Evolutionary conservation across 2,113 vertebrate species (phyloP), one percentile per base, ranked within the genome.

Genomic region (Gobius niger): DNA sequence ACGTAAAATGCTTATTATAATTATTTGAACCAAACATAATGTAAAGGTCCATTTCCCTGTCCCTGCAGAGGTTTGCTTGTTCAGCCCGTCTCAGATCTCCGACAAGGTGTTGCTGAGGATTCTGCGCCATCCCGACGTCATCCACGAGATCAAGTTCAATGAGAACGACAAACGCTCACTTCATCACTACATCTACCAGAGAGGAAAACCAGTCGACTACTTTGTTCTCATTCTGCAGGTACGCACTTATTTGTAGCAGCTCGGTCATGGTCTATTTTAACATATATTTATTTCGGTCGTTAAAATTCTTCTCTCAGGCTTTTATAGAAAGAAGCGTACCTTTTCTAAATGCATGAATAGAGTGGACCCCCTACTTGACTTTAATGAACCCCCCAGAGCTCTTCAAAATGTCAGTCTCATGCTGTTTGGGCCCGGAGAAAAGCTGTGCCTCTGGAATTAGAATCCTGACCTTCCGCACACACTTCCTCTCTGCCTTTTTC

Each of bases 201-300:
- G 94, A 10, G 96, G 96, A 70, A 98, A 95, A 57, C 68, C 95
- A 0, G 95, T 96, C 0, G 98, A 99, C 83, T 98, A 91, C 89
- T 99, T 99, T 71, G 84, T 95, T 64, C 95, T 98, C 82, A 91
- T 96, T 79, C 84, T 96, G 72, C 97, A 98, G 96, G 97, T 98
- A 82, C 4, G 6, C 0, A 0, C 4, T 63, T 0, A 0, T 4
- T 7, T 19, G 44, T 1, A 13, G 8, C 9, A 9, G 1, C 51
- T 8, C 4, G 10, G 44, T 46, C 44, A 46, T 2, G 7, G 4
- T 0, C 2, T 34, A 34, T 34, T 34, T 34, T 34, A 34, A 34
- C 24, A 24, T 24, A 3, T 34, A 34, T 34, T 34, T 4, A 3
- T 34, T 34, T 34, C 24, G 24, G 24, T 34, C 24, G 3, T 34